A percentile compares a stretch with the other conserved stretches of the same genome.
These are phyloP conservation scores for Emydocephalus ijimae DNA, from an alignment of 2,113 vertebrate genomes.

Conservation along the genomic window DNA sequence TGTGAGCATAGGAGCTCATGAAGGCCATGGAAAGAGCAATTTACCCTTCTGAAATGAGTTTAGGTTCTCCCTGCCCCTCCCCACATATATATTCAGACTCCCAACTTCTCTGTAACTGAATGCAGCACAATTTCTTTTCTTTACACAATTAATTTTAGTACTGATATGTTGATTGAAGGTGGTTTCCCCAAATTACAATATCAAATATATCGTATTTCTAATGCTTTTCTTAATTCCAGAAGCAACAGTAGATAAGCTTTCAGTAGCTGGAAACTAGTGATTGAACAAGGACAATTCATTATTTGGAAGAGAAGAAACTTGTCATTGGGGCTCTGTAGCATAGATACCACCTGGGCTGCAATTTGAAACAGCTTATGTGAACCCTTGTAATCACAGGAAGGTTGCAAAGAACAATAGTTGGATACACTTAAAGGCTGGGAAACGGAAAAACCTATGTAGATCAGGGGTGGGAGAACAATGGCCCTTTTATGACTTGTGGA, in stretches of 20 bases:
- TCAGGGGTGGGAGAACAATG: too few species aligned
- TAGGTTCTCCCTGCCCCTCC: conserved; percentile 23
- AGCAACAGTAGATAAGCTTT: background rate
- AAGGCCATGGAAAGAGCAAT: conserved; percentile 60
- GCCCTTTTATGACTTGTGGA: too few species aligned
- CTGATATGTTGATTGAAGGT: conserved; percentile 60
- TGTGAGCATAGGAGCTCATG: conserved; percentile 56
- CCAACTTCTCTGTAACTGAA: conserved; percentile 56
- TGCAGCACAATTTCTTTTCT: conserved; percentile 52
- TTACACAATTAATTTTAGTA: conserved; percentile 68
- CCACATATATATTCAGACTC: background rate
- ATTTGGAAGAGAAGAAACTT: background rate
- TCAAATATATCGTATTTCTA: conserved; percentile 42
- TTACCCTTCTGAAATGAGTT: conserved; percentile 65
- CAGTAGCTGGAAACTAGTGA: background rate
- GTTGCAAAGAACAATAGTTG: background rate
- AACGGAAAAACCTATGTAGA: background rate
- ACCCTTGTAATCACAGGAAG: background rate
- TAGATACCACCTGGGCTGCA: background rate
- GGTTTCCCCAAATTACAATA: conserved; percentile 46
- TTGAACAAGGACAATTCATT: too few species aligned
- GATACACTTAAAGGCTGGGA: background rate
- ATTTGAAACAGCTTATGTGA: background rate
- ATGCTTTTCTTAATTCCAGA: conserved; percentile 46
- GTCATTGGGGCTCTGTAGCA: rapidly evolving